Percentiles rank a stretch among this genome's conserved stretches.
phyloP scores from a whole-genome alignment of 2,888 invertebrate species.

The Spilarctia lutea region DNA sequence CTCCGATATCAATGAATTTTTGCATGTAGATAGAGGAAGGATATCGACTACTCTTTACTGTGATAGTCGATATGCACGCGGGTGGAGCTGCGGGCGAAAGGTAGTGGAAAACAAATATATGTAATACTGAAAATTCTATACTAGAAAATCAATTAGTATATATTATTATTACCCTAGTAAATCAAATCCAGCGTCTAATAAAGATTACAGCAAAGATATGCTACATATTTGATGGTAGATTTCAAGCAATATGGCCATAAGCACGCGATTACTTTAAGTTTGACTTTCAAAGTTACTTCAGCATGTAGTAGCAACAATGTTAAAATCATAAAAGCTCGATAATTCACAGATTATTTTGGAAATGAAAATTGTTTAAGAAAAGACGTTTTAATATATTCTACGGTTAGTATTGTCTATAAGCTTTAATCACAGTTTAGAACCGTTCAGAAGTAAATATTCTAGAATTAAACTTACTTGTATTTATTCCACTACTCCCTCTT shows the following conservation, averaged over 20 bases:
- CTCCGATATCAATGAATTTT: too few species aligned
- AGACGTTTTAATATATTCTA: neutral
- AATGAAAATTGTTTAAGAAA: neutral
- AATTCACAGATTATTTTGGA: neutral
- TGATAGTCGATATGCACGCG: too few species aligned
- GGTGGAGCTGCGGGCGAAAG: too few species aligned
- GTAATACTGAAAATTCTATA: neutral
- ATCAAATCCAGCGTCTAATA: conserved; percentile 7
- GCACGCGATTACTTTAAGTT: conserved; percentile 10
- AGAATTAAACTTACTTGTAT: too few species aligned
- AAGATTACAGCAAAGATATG: conserved; percentile 8
- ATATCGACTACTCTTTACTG: too few species aligned
- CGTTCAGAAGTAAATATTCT: too few species aligned
- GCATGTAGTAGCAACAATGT: conserved; percentile 3
- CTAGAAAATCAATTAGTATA: conserved; percentile 1
- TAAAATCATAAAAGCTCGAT: neutral
- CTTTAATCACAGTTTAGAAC: too few species aligned
- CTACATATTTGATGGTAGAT: neutral
- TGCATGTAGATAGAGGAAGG: too few species aligned
- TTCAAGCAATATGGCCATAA: conserved; percentile 5
- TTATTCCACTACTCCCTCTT: too few species aligned
- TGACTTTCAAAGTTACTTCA: conserved; percentile 17
- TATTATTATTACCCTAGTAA: neutral
- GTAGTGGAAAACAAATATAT: neutral
- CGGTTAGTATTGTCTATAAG: too few species aligned